Conservation (phyloP, 2,797 vertebrate genomes). For the Menidia menidia region DNA sequence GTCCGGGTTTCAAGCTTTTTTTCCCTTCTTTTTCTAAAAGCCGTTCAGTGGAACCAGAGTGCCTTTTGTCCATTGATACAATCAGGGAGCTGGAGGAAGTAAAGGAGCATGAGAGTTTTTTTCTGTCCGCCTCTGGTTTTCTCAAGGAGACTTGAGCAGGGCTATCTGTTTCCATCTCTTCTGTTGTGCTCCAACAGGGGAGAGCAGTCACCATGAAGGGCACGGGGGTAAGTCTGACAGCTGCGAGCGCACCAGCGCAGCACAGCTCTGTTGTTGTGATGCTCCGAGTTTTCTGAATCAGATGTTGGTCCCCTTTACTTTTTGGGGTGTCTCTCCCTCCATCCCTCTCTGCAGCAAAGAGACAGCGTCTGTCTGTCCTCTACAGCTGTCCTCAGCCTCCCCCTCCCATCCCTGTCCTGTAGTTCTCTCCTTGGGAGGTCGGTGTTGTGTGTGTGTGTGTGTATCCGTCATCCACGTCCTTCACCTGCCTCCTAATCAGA, state of each 20-base stretch:
- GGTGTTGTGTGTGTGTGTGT: conserved; percentile 41
- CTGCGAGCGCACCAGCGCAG: conserved; percentile 36
- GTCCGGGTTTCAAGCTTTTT: conserved; percentile 72
- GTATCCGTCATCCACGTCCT: conserved; percentile 54
- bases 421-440: conserved; percentile 67
- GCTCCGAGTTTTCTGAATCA: conserved; percentile 39
- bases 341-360: conserved; percentile 70
- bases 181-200: conserved; percentile 55
- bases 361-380: conserved; percentile 78
- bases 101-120: conserved; percentile 70
- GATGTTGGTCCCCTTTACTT: conserved; percentile 39
- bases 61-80: conserved; percentile 82
- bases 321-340: conserved; percentile 36
- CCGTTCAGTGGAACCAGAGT: conserved; percentile 73
- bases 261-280: conserved; percentile 35
- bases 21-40: conserved; percentile 39
- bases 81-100: conserved; percentile 76
- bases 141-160: conserved; percentile 77
- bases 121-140: conserved; percentile 65
- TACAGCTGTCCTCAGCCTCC: conserved; percentile 56
- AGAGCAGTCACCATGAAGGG: conserved; percentile 80
- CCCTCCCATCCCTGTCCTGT: conserved; percentile 65
- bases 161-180: conserved; percentile 60
- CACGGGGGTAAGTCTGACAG: conserved; percentile 82
- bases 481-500: conserved; percentile 50